A percentile compares a stretch with the other conserved stretches of the same genome.
Conservation (phyloP, 1,140 invertebrate genomes). For the Drosophila triauraria region DNA sequence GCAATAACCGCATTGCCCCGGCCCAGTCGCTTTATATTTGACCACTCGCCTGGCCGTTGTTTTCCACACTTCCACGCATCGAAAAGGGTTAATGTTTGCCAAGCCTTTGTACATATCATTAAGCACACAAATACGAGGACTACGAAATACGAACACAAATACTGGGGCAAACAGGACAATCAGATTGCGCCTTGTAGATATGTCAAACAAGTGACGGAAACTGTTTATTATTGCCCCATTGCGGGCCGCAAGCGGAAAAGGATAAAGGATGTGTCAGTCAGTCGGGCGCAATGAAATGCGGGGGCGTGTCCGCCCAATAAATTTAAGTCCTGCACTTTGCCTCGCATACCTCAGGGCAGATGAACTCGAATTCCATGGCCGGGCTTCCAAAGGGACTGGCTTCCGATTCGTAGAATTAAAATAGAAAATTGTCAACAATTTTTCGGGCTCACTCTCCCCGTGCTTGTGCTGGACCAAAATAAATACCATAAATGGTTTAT, state of each 20-base stretch:
- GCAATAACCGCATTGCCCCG: slow-evolving; percentile 69
- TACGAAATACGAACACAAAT: slow-evolving; percentile 8
- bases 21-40: slow-evolving; percentile 71
- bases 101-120: slow-evolving; percentile 77
- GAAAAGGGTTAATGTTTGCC: slow-evolving; percentile 73
- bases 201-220: slow-evolving; percentile 79
- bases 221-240: slow-evolving; percentile 80
- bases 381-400: background rate
- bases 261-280: slow-evolving; percentile 71
- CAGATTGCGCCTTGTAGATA: slow-evolving; percentile 73
- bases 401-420: slow-evolving; percentile 34
- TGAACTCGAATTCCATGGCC: slow-evolving; percentile 23
- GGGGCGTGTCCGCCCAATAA: slow-evolving; percentile 23
- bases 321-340: slow-evolving; percentile 24
- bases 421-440: slow-evolving; percentile 50
- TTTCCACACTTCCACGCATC: slow-evolving; percentile 24
- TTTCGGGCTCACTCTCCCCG: background rate
- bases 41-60: slow-evolving; percentile 56
- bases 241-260: slow-evolving; percentile 65
- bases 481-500: slow-evolving; percentile 46
- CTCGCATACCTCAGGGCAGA: slow-evolving; percentile 22
- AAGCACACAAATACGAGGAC: slow-evolving; percentile 52
- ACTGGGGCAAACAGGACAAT: slow-evolving; percentile 13
- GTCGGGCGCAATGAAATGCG: slow-evolving; percentile 2
- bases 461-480: slow-evolving; percentile 15